These are phyloP conservation scores for Amiota communis DNA, from an alignment of 2,888 invertebrate species.

Conservation along the genomic window DNA sequence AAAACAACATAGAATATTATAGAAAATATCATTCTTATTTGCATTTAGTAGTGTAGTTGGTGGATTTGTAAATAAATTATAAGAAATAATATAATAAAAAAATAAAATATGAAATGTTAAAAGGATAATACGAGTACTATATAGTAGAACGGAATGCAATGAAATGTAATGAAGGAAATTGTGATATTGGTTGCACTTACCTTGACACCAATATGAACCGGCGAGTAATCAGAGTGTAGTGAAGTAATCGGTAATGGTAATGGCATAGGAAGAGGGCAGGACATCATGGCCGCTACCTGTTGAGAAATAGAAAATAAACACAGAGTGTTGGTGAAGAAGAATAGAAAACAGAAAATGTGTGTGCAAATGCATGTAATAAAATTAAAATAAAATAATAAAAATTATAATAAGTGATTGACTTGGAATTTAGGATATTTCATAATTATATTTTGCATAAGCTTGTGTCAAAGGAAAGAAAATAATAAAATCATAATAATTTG, in stretches of 20 bases:
- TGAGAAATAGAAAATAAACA: slow-evolving; percentile 36
- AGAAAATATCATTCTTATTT: no score
- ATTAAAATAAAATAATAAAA: not conserved
- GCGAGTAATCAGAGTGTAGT: slow-evolving; percentile 73
- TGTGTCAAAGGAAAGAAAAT: no score
- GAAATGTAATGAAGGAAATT: not conserved
- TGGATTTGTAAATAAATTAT: not conserved
- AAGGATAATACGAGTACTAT: no score
- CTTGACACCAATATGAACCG: slow-evolving; percentile 74
- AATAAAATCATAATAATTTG: no score
- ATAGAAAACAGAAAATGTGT: slow-evolving; percentile 38
- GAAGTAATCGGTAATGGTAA: slow-evolving; percentile 73
- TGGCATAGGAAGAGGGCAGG: slow-evolving; percentile 74
- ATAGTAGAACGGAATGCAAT: not conserved
- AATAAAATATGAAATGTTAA: no score
- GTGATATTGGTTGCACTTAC: slow-evolving; percentile 57
- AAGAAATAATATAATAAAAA: not conserved
- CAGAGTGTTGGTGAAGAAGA: slow-evolving; percentile 41
- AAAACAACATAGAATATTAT: no score
- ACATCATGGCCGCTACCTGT: slow-evolving; percentile 75
- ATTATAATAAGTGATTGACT: not conserved
- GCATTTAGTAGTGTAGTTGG: not conserved
- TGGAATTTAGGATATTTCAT: no score
- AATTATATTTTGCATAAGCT: no score
- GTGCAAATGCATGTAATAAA: not conserved